These are phyloP conservation scores for Mellivora capensis DNA, from an alignment of 2,113 vertebrate genomes.

Conservation along the genomic window DNA sequence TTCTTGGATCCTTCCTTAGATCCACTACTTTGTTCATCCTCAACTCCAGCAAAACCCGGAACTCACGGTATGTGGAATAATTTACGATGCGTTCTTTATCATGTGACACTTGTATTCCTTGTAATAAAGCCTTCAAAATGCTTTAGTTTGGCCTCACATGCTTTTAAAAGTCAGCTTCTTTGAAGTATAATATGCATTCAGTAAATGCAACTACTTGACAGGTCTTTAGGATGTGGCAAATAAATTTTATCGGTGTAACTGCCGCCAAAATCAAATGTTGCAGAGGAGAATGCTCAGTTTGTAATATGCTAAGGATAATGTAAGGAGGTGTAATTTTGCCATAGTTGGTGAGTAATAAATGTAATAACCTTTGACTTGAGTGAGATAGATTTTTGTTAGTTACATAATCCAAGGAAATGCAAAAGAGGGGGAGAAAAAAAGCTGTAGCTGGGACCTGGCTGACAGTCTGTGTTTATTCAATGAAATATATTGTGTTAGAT, in stretches of 20 bases:
- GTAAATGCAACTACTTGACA: background rate
- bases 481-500: background rate
- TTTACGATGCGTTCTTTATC: background rate
- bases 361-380: background rate
- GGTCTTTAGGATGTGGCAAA: background rate
- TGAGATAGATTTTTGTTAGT: background rate
- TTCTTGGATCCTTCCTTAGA: slow-evolving; percentile 86
- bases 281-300: background rate
- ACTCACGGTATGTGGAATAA: slow-evolving; percentile 84
- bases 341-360: background rate
- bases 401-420: background rate
- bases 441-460: background rate
- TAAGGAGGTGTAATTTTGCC: background rate
- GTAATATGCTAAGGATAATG: background rate
- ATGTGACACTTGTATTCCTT: background rate
- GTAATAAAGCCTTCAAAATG: background rate
- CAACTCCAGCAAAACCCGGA: slow-evolving; percentile 84
- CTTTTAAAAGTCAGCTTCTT: background rate
- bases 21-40: slow-evolving; percentile 85
- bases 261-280: background rate
- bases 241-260: background rate
- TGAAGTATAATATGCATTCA: background rate
- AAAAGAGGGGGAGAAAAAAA: background rate
- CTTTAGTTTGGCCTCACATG: background rate
- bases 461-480: background rate